Evolutionary conservation across 2,797 vertebrate genomes (phyloP).

Genomic region (Halcyon chelicuti): DNA sequence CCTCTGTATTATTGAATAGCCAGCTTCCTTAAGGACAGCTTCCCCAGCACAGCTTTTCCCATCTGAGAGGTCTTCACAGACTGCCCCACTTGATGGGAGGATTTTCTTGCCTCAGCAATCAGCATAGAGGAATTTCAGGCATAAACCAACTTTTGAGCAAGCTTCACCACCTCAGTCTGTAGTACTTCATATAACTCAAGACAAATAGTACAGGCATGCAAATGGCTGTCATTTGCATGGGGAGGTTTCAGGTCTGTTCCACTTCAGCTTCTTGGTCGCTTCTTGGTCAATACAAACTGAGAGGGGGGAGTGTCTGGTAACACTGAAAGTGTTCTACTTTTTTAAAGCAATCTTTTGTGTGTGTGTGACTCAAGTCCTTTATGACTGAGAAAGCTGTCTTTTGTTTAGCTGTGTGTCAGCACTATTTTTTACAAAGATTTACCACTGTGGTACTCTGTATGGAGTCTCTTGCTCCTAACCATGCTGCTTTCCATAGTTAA

Average conservation of each 20-base stretch:
- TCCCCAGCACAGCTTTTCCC: neutral
- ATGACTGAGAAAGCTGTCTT: neutral
- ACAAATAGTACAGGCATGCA: neutral
- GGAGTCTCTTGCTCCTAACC: neutral
- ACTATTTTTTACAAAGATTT: neutral
- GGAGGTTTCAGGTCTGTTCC: neutral
- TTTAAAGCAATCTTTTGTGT: neutral
- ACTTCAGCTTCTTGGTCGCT: neutral
- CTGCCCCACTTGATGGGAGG: neutral
- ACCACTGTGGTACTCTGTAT: neutral
- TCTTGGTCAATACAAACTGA: neutral
- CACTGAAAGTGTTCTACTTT: neutral
- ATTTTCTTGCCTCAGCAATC: neutral
- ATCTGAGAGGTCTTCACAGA: neutral
- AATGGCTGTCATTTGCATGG: neutral
- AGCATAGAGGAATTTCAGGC: neutral
- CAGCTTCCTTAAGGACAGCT: neutral
- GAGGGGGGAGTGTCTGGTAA: neutral
- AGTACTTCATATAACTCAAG: neutral
- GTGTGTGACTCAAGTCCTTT: neutral
- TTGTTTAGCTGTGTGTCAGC: neutral
- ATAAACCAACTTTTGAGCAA: neutral
- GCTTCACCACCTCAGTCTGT: neutral
- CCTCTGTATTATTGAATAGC: neutral
- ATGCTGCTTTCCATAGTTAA: neutral